Percentiles rank a stretch among this genome's conserved stretches.
These are phyloP conservation scores for Indicator maculatus DNA, from an alignment of 2,113 vertebrate species.

Conservation along the genomic window DNA sequence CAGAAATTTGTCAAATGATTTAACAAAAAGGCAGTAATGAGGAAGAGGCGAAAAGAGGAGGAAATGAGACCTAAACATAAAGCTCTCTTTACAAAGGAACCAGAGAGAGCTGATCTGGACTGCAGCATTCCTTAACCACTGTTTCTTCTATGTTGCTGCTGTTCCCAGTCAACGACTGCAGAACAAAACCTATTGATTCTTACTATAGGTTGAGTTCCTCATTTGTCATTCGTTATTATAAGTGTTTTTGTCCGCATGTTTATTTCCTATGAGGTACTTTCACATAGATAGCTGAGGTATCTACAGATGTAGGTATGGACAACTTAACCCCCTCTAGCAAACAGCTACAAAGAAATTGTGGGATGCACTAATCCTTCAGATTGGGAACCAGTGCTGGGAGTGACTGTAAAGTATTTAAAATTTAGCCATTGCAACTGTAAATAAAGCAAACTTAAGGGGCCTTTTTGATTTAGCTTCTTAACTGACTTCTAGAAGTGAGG, in stretches of 20 bases:
- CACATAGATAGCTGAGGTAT: not conserved
- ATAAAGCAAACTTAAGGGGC: conserved; percentile 55
- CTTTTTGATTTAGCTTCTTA: conserved; percentile 57
- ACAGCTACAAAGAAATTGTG: conserved; percentile 39
- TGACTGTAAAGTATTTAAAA: conserved; percentile 71
- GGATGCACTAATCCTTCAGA: conserved; percentile 65
- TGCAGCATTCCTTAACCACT: not conserved
- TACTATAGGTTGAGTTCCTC: not conserved
- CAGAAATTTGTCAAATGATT: not conserved
- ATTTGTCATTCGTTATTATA: not conserved
- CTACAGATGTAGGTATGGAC: not conserved
- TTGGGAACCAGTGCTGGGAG: conserved; percentile 43
- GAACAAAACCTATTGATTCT: not conserved
- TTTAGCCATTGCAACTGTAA: conserved; percentile 61
- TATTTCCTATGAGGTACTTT: not conserved
- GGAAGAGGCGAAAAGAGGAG: not conserved
- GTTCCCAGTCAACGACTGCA: not conserved
- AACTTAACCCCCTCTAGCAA: conserved; percentile 30
- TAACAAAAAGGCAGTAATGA: not conserved
- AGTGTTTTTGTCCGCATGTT: not conserved
- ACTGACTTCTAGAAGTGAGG: conserved; percentile 59
- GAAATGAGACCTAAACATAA: not conserved
- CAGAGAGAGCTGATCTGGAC: not conserved
- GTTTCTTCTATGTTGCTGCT: not conserved
- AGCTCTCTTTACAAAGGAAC: not conserved